phyloP scores from a whole-genome alignment of 2,888 invertebrate genomes.

The Cheilosia urbana region DNA sequence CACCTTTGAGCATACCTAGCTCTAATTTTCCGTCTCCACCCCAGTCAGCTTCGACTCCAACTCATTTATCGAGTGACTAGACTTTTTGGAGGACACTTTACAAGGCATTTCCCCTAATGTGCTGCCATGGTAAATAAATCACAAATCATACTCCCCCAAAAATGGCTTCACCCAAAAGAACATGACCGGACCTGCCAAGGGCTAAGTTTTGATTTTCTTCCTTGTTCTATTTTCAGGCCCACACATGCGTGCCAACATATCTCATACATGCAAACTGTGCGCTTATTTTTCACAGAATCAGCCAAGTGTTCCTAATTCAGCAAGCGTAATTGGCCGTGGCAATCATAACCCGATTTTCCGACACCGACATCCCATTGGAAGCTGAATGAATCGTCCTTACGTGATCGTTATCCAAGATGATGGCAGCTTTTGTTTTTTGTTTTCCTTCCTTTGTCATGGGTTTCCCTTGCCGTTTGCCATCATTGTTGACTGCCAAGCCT shows the following conservation, averaged over 20 bases:
- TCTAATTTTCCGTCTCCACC: too few species aligned
- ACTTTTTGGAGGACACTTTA: too few species aligned
- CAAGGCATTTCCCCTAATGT: too few species aligned
- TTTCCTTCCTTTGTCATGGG: constrained; percentile 38
- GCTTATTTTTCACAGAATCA: constrained; percentile 59
- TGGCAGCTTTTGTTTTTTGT: constrained; percentile 13
- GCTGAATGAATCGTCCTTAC: constrained; percentile 62
- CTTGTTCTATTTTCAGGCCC: neutral
- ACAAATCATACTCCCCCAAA: too few species aligned
- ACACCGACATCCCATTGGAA: constrained; percentile 34
- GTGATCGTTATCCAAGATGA: constrained; percentile 69
- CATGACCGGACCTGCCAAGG: too few species aligned
- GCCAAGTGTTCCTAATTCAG: constrained; percentile 61
- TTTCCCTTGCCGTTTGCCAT: constrained; percentile 46
- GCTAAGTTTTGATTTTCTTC: neutral
- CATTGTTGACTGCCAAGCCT: constrained; percentile 44
- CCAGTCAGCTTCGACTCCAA: too few species aligned
- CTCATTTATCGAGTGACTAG: too few species aligned
- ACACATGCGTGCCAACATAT: constrained; percentile 43
- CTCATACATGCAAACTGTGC: constrained; percentile 60
- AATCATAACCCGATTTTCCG: constrained; percentile 50
- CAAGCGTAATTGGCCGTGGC: constrained; percentile 65
- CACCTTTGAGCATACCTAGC: too few species aligned
- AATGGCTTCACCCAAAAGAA: neutral
- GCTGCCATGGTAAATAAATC: too few species aligned